These are phyloP conservation scores for Hydroisotoma schaefferi DNA, from an alignment of 2,888 invertebrate species.

Conservation along the genomic window DNA sequence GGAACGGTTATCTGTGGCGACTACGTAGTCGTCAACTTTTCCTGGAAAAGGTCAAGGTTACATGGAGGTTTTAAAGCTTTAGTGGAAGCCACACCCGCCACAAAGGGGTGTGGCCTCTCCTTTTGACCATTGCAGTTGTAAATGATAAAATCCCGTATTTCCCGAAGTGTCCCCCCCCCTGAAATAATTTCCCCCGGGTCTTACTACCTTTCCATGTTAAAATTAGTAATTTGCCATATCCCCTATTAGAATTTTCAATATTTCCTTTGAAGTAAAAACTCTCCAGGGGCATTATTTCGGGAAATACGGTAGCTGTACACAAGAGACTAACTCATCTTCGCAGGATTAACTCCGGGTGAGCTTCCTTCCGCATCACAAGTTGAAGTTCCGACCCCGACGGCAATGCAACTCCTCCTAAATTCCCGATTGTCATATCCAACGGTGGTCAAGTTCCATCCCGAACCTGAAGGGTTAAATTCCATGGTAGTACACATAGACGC, in stretches of 20 bases:
- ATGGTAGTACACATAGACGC: conserved; percentile 21
- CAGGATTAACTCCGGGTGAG: conserved; percentile 16
- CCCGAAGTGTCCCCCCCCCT: too few relatives aligned
- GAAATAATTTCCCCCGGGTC: too few relatives aligned
- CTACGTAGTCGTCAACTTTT: conserved; percentile 13
- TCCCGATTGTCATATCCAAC: conserved; percentile 20
- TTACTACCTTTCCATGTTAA: too few relatives aligned
- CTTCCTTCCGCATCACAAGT: conserved; percentile 19
- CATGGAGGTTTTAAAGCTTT: background rate
- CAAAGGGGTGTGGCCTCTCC: too few relatives aligned
- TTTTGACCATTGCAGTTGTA: too few relatives aligned
- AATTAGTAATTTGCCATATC: too few relatives aligned
- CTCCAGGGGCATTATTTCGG: too few relatives aligned
- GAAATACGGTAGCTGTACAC: too few relatives aligned
- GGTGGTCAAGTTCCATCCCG: conserved; percentile 15
- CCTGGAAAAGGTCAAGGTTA: background rate
- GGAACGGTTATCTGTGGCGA: conserved; percentile 15
- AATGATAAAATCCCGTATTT: too few relatives aligned
- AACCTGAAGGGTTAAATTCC: conserved; percentile 14
- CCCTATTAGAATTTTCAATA: too few relatives aligned
- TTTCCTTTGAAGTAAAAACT: too few relatives aligned
- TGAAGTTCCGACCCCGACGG: conserved; percentile 6
- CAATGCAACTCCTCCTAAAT: conserved; percentile 14
- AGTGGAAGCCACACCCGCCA: too few relatives aligned
- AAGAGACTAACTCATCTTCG: background rate